Conservation (phyloP, 64 coral and sea anemone genomes). For the Stichodactyla helianthus region DNA sequence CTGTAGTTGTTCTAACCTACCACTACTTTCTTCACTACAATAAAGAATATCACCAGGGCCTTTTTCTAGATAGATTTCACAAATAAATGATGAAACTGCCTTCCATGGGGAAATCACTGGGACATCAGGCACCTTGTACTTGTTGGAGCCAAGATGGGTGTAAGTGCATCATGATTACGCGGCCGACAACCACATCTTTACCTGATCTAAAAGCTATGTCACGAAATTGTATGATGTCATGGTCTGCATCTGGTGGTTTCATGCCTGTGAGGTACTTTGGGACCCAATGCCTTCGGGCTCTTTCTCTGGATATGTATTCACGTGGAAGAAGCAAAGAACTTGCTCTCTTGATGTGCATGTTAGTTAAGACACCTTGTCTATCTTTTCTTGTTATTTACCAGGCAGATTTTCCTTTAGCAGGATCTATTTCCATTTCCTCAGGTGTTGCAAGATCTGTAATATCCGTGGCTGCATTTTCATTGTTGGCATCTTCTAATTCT, state of each 20-base stretch:
- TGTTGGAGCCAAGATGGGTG: not conserved
- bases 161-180: not conserved
- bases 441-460: no score
- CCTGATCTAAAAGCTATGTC: constrained; percentile 18
- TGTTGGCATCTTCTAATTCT: not conserved
- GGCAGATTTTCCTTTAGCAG: not conserved
- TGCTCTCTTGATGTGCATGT: constrained; percentile 15
- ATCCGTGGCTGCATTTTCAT: not conserved
- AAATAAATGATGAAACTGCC: not conserved
- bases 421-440: not conserved
- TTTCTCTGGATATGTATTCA: constrained; percentile 29
- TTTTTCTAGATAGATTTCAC: not conserved
- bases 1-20: constrained; percentile 24
- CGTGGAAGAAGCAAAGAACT: constrained; percentile 10
- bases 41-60: not conserved
- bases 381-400: constrained; percentile 25
- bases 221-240: constrained; percentile 23
- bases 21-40: not conserved
- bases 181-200: not conserved
- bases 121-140: not conserved
- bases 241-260: not conserved
- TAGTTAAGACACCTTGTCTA: not conserved
- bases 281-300: constrained; percentile 18
- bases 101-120: not conserved
- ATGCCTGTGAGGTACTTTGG: constrained; percentile 31